Evolutionary conservation across 2,888 invertebrate species (phyloP).

Genomic region (Ochropacha duplaris): DNA sequence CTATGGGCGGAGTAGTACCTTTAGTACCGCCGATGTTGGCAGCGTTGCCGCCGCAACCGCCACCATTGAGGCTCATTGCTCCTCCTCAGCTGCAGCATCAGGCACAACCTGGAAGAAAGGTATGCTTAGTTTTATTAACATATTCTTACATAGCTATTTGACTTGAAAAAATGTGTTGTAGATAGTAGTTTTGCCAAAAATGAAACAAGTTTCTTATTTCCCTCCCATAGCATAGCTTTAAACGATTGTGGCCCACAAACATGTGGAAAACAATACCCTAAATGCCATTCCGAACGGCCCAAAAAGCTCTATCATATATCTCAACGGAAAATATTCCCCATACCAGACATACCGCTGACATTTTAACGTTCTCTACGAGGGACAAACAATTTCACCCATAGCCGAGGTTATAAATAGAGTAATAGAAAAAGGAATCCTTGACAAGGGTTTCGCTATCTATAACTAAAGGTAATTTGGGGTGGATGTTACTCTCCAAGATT

Average conservation of each 20-base stretch:
- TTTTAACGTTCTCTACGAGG: slow-evolving; percentile 1
- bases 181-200: not conserved
- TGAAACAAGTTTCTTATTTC: not conserved
- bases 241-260: not conserved
- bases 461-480: slow-evolving; percentile 37
- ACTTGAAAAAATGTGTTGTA: too few relatives aligned
- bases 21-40: slow-evolving; percentile 72
- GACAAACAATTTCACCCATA: slow-evolving; percentile 14
- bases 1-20: slow-evolving; percentile 76
- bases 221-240: not conserved
- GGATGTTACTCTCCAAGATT: slow-evolving; percentile 7
- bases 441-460: slow-evolving; percentile 45
- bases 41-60: slow-evolving; percentile 69
- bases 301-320: not conserved
- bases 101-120: slow-evolving; percentile 63
- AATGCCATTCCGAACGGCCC: not conserved
- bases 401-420: slow-evolving; percentile 27
- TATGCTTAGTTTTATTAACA: too few relatives aligned
- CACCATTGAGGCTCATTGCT: slow-evolving; percentile 68
- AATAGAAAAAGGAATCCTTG: slow-evolving; percentile 38
- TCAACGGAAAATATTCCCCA: not conserved
- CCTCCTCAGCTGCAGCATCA: slow-evolving; percentile 68
- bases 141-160: too few relatives aligned
- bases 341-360: not conserved
- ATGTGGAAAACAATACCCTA: not conserved